phyloP scores from a whole-genome alignment of 1,140 invertebrate species.

The Tetramorium simillimum region DNA sequence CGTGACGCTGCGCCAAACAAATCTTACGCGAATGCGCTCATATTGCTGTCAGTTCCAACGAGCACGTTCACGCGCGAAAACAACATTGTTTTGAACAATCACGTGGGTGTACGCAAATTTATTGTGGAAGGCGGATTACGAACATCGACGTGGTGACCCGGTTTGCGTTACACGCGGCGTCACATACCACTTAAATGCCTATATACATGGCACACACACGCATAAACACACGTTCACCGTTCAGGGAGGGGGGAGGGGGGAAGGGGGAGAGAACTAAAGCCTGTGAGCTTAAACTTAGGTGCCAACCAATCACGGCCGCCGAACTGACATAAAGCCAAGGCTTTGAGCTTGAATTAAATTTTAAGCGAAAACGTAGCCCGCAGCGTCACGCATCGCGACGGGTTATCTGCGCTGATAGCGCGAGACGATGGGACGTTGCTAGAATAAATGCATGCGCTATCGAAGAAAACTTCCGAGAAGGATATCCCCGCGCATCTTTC shows the following conservation, averaged over 20 bases:
- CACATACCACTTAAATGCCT: constrained; percentile 43
- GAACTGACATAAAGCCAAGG: constrained; percentile 70
- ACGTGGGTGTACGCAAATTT: constrained; percentile 27
- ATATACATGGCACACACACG: not conserved
- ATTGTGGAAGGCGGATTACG: constrained; percentile 66
- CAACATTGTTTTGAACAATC: constrained; percentile 56
- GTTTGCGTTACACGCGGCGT: constrained; percentile 11
- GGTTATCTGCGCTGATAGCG: constrained; percentile 28
- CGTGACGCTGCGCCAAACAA: constrained; percentile 24
- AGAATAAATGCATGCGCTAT: constrained; percentile 21
- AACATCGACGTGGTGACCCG: constrained; percentile 41
- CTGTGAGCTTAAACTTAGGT: constrained; percentile 71
- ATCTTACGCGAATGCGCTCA: constrained; percentile 26
- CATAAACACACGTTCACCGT: constrained; percentile 28
- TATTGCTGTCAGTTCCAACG: constrained; percentile 45
- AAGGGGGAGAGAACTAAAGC: too few species aligned
- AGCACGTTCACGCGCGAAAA: constrained; percentile 39
- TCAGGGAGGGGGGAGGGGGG: constrained; percentile 16
- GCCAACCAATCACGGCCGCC: constrained; percentile 68
- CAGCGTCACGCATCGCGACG: constrained; percentile 47
- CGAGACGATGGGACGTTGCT: not conserved
- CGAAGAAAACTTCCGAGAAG: constrained; percentile 3
- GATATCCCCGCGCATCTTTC: not conserved
- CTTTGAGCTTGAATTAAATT: constrained; percentile 72
- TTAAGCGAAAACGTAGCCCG: constrained; percentile 65